These are phyloP conservation scores for Lacerta viridis DNA, from an alignment of 2,797 vertebrate species.

Conservation along the genomic window DNA sequence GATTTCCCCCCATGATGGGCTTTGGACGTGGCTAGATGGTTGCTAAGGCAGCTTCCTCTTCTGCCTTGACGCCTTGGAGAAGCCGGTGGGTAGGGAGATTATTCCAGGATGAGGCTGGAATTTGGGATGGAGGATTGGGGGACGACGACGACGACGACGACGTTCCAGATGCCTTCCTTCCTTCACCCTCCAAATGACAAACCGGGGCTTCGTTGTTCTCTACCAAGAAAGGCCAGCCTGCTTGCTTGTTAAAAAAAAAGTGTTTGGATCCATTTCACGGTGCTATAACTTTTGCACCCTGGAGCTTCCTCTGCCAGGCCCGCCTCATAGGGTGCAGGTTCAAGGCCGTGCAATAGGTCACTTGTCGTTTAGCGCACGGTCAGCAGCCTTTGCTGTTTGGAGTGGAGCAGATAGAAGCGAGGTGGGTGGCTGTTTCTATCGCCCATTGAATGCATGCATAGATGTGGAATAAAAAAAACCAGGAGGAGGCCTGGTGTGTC, in stretches of 20 bases:
- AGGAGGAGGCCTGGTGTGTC: neutral
- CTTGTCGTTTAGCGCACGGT: too few relatives aligned
- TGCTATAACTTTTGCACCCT: neutral
- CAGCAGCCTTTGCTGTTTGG: neutral
- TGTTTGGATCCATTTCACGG: neutral
- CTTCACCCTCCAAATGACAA: too few relatives aligned
- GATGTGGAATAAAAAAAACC: too few relatives aligned
- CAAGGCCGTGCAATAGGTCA: neutral
- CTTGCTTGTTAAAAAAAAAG: too few relatives aligned
- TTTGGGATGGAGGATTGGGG: neutral
- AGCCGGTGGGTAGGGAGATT: neutral
- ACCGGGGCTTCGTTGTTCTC: too few relatives aligned
- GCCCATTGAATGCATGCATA: neutral
- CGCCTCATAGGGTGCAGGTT: neutral
- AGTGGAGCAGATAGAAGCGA: neutral
- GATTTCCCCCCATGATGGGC: neutral
- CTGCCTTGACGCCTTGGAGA: too few relatives aligned
- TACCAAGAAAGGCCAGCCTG: too few relatives aligned
- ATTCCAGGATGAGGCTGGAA: neutral
- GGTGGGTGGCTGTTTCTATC: neutral
- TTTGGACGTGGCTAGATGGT: neutral
- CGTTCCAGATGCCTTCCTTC: too few relatives aligned
- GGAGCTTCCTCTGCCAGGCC: neutral
- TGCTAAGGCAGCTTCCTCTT: neutral
- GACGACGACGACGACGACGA: too few relatives aligned